phyloP scores from a whole-genome alignment of 2,888 invertebrate genomes.

The Chrysomela aeneicollis region DNA sequence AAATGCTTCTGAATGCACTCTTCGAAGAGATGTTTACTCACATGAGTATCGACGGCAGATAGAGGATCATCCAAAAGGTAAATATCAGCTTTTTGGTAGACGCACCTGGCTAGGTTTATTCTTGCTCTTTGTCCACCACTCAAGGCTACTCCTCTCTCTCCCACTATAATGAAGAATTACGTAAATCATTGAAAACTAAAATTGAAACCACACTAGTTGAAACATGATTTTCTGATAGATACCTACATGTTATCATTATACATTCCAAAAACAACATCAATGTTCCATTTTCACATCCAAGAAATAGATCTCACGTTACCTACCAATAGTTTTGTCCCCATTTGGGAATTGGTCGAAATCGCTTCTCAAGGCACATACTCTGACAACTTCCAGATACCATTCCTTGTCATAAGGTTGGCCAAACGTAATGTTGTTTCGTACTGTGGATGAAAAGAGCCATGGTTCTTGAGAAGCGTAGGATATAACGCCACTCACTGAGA shows the following conservation, averaged over 20 bases:
- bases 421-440: constrained; percentile 75
- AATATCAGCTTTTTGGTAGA: constrained; percentile 79
- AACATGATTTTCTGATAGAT: too few relatives aligned
- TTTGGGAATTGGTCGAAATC: constrained; percentile 71
- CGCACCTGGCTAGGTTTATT: constrained; percentile 78
- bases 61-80: constrained; percentile 83
- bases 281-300: too few relatives aligned
- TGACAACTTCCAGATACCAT: constrained; percentile 64
- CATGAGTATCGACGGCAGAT: constrained; percentile 81
- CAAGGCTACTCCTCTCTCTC: constrained; percentile 79
- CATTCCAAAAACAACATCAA: too few relatives aligned
- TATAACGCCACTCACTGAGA: constrained; percentile 64
- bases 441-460: constrained; percentile 69
- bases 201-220: too few relatives aligned
- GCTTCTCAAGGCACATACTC: constrained; percentile 68
- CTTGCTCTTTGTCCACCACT: constrained; percentile 86
- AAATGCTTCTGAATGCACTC: constrained; percentile 71
- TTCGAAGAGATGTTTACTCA: constrained; percentile 77
- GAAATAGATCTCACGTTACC: too few relatives aligned
- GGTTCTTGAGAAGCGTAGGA: constrained; percentile 73
- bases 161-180: constrained; percentile 59
- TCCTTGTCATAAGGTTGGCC: constrained; percentile 64
- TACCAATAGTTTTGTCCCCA: constrained; percentile 62
- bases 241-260: too few relatives aligned
- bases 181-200: too few relatives aligned